Conservation (phyloP, 2,888 invertebrate genomes). For the Blastobasis adustella region DNA sequence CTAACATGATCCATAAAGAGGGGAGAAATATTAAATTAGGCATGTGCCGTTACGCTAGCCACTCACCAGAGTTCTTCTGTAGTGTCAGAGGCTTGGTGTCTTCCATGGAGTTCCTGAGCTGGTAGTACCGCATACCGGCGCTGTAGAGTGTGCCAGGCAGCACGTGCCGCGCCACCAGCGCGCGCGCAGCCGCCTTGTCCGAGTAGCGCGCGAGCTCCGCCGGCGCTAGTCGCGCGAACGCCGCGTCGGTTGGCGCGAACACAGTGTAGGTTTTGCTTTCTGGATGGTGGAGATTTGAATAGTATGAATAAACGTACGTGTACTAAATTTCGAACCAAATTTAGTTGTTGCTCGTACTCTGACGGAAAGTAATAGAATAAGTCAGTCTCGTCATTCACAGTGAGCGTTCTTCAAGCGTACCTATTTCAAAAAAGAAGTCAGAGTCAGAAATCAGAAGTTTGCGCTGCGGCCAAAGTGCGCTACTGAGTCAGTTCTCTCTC, state of each 20-base stretch:
- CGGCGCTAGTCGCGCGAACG: constrained; percentile 80
- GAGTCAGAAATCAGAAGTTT: too few relatives aligned
- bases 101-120: constrained; percentile 85
- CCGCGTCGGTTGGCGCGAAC: constrained; percentile 89
- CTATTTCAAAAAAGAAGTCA: too few relatives aligned
- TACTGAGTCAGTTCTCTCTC: too few relatives aligned
- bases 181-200: constrained; percentile 79
- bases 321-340: too few relatives aligned
- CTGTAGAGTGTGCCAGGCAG: constrained; percentile 87
- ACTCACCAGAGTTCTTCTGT: constrained; percentile 84
- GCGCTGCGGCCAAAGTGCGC: too few relatives aligned
- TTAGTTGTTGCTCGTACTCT: too few relatives aligned
- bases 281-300: constrained; percentile 35
- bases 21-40: too few relatives aligned
- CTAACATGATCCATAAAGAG: too few relatives aligned
- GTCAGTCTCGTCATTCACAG: too few relatives aligned
- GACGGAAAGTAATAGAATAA: too few relatives aligned
- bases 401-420: too few relatives aligned
- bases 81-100: constrained; percentile 84
- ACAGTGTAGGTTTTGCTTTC: constrained; percentile 89
- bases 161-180: constrained; percentile 84
- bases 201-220: constrained; percentile 76
- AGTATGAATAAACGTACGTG: too few relatives aligned
- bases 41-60: not conserved
- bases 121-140: constrained; percentile 91